Percentiles rank a stretch among this genome's conserved stretches.
Evolutionary conservation across 1,140 invertebrate genomes (phyloP).

Genomic region (Drosophila truncata): DNA sequence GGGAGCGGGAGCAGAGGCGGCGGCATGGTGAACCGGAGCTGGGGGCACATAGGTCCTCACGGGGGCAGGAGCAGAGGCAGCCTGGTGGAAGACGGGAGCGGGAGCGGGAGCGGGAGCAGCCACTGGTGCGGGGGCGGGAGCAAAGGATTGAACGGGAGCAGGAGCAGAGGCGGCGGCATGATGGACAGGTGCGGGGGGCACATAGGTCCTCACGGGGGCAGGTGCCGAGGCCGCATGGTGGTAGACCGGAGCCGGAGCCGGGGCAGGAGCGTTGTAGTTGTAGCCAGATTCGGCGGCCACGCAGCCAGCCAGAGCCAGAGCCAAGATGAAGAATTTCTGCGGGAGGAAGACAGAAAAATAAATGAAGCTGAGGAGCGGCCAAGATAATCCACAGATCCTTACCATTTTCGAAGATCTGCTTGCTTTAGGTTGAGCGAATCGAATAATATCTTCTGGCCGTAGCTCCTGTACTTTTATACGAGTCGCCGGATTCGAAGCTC

Average conservation of each 20-base stretch:
- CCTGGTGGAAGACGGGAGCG: too few species aligned
- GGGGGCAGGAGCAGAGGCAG: too few species aligned
- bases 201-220: too few species aligned
- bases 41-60: too few species aligned
- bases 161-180: too few species aligned
- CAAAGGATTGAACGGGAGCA: too few species aligned
- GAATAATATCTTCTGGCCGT: slow-evolving; percentile 60
- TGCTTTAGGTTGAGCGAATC: slow-evolving; percentile 54
- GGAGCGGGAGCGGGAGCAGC: too few species aligned
- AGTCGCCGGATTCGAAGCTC: slow-evolving; percentile 12
- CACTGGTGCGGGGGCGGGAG: too few species aligned
- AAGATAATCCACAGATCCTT: slow-evolving; percentile 37
- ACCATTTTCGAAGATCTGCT: slow-evolving; percentile 66
- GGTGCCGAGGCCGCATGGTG: too few species aligned
- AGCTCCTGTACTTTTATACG: slow-evolving; percentile 71
- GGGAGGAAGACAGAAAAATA: neutral
- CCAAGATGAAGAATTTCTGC: slow-evolving; percentile 63
- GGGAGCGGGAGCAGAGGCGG: too few species aligned
- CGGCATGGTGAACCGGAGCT: too few species aligned
- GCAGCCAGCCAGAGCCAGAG: slow-evolving; percentile 65
- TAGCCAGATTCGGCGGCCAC: slow-evolving; percentile 65
- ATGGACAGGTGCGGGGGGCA: too few species aligned
- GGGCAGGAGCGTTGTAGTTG: slow-evolving; percentile 61
- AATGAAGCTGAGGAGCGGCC: neutral
- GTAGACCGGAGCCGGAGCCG: slow-evolving; percentile 44